Evolutionary conservation across 37 sponge, comb jelly and placozoan species (phyloP), one percentile per base, ranked within the genome.

Genomic region (Bolinopsis microptera): DNA sequence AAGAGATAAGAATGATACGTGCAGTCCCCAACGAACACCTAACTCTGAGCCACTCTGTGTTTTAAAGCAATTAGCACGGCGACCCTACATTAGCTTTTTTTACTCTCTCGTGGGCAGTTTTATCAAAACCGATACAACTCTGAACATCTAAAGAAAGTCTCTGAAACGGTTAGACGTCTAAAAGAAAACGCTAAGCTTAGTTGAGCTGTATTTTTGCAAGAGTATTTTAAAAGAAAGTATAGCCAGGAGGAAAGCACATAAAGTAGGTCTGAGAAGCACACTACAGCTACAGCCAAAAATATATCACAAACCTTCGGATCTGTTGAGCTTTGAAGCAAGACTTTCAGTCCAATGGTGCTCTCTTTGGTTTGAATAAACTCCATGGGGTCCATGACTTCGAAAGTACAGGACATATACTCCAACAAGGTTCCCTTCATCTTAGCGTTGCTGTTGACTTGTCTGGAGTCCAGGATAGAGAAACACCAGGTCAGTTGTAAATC

Each of bases 311-410:
- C 82, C 82, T 35, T 80, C 9, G 82, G 82, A 35, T 80, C 82
- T 2, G 82, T 80, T 8, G 38, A 18, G 37, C 82, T 80, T 21
- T 24, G 21, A 34, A 80, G 82, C 38, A 80, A 37, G 35, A 80
- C 38, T 34, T 80, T 80, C 37, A 80, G 82, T 36, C 82, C 82
- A 23, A 35, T 35, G 3, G 35, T 80, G 33, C 82, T 30, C 37
- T 80, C 82, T 30, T 35, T 80, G 37, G 82, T 80, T 30, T 80
- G 82, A 13, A 36, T 36, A 22, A 80, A 80, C 82, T 80, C 82
- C 82, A 36, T 35, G 9, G 82, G 82, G 2, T 80, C 82, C 82
- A 80, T 80, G 8, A 30, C 82, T 13, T 80, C 37, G 38, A 80
- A 36, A 8, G 82, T 80, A 35, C 82, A 80, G 2, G 21, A 16